Evolutionary conservation across 2,113 vertebrate species (phyloP), one percentile per base, ranked within the genome.

Genomic region (Myxocyprinus asiaticus): DNA sequence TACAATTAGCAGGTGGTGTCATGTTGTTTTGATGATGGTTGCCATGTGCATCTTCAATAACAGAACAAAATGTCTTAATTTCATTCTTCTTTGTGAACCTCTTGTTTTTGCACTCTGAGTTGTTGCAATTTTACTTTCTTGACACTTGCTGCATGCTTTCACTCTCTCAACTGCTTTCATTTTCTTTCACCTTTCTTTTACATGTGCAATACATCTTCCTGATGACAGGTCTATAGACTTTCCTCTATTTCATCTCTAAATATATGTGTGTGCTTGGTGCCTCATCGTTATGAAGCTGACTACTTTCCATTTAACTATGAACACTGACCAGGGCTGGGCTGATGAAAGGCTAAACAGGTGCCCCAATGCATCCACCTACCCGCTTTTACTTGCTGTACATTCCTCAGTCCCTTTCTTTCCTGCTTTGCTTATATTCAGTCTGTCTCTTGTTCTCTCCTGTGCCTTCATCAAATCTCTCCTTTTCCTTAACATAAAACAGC

Each of bases 401-500:
- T 68, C 45, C 66, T 42, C 66, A 58, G 50, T 10, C 44, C 6
- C 4, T 22, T 44, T 63, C 33, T 53, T 56, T 78, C 44, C 59
- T 65, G 43, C 68, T 65, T 47, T 65, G 43, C 55, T 55, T 48
- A 14, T 17, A 77, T 43, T 69, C 47, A 17, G 6, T 53, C 48
- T 50, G 45, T 68, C 44, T 44, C 42, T 75, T 72, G 48, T 58
- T 76, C 67, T 77, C 45, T 61, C 45, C 45, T 12, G 48, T 68
- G 42, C 50, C 58, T 68, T 68, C 67, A 53, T 70, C 47, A 55
- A 45, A 72, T 59, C 53, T 80, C 78, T 74, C 76, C 4, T 65
- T 67, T 83, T 63, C 47, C 47, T 62, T 75, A 75, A 70, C 50
- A 77, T 72, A 33, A 82, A 82, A 66, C 67, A 76, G 76, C 74